A percentile compares a stretch with the other conserved stretches of the same genome.
Conservation (phyloP, 2,113 vertebrate genomes). For the Alligator mississippiensis region DNA sequence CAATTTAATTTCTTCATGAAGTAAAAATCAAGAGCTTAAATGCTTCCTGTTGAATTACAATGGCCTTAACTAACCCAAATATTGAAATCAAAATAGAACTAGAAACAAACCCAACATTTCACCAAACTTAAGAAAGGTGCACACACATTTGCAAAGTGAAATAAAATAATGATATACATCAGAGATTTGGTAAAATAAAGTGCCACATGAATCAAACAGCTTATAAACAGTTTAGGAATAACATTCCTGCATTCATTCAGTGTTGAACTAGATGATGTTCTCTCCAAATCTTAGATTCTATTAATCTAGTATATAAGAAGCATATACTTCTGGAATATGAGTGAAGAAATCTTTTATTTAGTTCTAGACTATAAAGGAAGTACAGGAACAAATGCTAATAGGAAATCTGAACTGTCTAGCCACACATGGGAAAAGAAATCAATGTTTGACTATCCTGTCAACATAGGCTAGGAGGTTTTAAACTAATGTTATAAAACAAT, state of each 20-base stretch:
- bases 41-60: neutral
- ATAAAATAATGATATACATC: neutral
- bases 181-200: neutral
- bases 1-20: neutral
- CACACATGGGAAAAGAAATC: too few species aligned
- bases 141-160: neutral
- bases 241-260: too few species aligned
- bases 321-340: neutral
- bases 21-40: conserved; percentile 30
- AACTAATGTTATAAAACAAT: too few species aligned
- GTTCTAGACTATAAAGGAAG: neutral
- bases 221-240: neutral
- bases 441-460: too few species aligned
- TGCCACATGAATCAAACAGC: neutral
- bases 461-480: too few species aligned
- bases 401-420: neutral
- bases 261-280: too few species aligned
- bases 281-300: too few species aligned
- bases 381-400: neutral
- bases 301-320: neutral
- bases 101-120: neutral
- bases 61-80: neutral
- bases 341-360: neutral
- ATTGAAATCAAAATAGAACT: neutral
- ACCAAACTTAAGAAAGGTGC: neutral